Evolutionary conservation across 2,797 vertebrate species (phyloP).

Genomic region (Neosalanx taihuensis): DNA sequence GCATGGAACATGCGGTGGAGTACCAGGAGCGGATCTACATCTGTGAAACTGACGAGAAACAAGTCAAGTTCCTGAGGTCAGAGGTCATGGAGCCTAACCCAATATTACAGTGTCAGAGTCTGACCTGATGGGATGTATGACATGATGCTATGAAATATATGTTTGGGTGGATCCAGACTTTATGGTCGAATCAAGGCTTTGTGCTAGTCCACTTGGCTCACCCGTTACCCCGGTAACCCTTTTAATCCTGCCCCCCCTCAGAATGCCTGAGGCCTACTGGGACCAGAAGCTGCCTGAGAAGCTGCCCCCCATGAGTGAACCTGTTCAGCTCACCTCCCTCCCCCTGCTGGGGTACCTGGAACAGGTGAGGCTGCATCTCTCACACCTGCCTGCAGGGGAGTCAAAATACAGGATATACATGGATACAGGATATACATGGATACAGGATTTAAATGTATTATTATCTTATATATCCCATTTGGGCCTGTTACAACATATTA

Average conservation of each 20-base stretch:
- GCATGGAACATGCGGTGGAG: slow-evolving; percentile 78
- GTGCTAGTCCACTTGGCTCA: too few species aligned
- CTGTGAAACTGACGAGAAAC: slow-evolving; percentile 84
- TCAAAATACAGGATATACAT: neutral
- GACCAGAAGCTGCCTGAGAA: slow-evolving; percentile 85
- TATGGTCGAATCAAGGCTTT: too few species aligned
- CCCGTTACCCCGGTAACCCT: neutral
- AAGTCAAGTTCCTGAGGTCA: slow-evolving; percentile 87
- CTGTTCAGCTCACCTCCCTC: slow-evolving; percentile 82
- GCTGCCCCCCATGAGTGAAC: slow-evolving; percentile 83
- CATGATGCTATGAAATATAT: too few species aligned
- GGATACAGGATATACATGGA: too few species aligned
- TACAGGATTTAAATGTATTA: too few species aligned
- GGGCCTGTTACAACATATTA: too few species aligned
- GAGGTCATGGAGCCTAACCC: neutral
- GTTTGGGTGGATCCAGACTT: too few species aligned
- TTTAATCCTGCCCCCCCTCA: slow-evolving; percentile 51
- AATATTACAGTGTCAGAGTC: too few species aligned
- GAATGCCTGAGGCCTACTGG: slow-evolving; percentile 84
- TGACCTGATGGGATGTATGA: too few species aligned
- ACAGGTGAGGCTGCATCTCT: slow-evolving; percentile 74
- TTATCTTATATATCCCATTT: too few species aligned
- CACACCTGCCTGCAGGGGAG: neutral
- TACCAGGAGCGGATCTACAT: slow-evolving; percentile 83
- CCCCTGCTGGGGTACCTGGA: slow-evolving; percentile 91